Percentiles rank a stretch among this genome's conserved stretches.
Evolutionary conservation across 2,113 vertebrate genomes (phyloP).

Genomic region (Mustelus asterias): DNA sequence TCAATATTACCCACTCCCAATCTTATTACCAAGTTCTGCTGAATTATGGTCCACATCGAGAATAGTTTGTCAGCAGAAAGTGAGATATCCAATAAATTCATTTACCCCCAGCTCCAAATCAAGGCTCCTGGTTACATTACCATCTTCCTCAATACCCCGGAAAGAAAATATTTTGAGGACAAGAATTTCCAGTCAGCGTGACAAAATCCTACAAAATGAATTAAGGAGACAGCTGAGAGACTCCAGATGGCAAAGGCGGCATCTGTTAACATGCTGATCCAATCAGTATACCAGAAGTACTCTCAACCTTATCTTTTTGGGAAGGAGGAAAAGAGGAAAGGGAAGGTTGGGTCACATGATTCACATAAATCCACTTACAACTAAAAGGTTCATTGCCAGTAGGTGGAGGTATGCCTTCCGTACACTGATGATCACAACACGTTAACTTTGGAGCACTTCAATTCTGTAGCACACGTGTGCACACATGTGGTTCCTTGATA

Average conservation of each 20-base stretch:
- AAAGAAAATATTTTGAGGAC: not conserved
- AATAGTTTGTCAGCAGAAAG: not conserved
- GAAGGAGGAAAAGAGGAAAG: not conserved
- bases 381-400: not conserved
- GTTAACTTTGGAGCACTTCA: slow-evolving; percentile 31
- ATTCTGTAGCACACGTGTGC: not conserved
- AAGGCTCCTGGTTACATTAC: not conserved
- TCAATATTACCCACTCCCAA: not conserved
- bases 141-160: not conserved
- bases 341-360: not conserved
- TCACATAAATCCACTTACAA: not conserved
- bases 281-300: not conserved
- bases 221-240: not conserved
- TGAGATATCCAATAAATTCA: not conserved
- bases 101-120: not conserved
- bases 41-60: not conserved
- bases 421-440: slow-evolving; percentile 11
- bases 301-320: not conserved
- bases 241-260: not conserved
- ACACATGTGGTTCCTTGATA: not conserved
- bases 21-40: not conserved
- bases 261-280: slow-evolving; percentile 14
- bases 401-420: not conserved
- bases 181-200: not conserved
- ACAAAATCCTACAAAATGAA: not conserved